A percentile compares a stretch with the other conserved stretches of the same genome.
These are phyloP conservation scores for Mystacornis crossleyi DNA, from an alignment of 2,113 vertebrate species.

Conservation along the genomic window DNA sequence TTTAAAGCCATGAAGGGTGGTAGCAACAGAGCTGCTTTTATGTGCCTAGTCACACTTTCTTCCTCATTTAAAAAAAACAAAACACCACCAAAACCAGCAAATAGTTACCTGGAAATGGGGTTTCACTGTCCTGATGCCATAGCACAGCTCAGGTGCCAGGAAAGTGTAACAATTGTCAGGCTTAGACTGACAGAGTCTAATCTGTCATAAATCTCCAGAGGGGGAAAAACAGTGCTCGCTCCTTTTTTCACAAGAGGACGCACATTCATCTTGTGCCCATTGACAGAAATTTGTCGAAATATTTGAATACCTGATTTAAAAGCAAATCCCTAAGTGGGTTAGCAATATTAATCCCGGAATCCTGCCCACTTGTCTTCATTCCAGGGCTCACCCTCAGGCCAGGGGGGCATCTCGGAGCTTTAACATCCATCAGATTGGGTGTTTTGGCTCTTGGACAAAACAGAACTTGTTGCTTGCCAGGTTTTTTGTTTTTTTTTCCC, in stretches of 20 bases:
- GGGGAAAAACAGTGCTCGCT: rapidly evolving
- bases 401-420: background rate
- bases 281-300: background rate
- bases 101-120: background rate
- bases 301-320: background rate
- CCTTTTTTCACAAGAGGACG: background rate
- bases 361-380: background rate
- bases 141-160: background rate
- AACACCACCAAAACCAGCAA: background rate
- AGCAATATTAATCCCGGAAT: background rate
- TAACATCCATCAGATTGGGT: background rate
- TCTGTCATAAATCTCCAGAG: background rate
- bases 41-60: conserved; percentile 32
- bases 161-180: background rate
- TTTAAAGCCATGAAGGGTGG: conserved; percentile 49
- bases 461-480: conserved; percentile 4
- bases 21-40: conserved; percentile 47
- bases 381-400: conserved; percentile 1
- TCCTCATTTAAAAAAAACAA: background rate
- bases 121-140: background rate
- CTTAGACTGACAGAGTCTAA: background rate
- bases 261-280: background rate
- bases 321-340: background rate
- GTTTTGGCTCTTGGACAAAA: background rate
- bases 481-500: background rate